Base-by-base conservation (phyloP, 2,797 vertebrate species). In the Margarornis squamiger region DNA sequence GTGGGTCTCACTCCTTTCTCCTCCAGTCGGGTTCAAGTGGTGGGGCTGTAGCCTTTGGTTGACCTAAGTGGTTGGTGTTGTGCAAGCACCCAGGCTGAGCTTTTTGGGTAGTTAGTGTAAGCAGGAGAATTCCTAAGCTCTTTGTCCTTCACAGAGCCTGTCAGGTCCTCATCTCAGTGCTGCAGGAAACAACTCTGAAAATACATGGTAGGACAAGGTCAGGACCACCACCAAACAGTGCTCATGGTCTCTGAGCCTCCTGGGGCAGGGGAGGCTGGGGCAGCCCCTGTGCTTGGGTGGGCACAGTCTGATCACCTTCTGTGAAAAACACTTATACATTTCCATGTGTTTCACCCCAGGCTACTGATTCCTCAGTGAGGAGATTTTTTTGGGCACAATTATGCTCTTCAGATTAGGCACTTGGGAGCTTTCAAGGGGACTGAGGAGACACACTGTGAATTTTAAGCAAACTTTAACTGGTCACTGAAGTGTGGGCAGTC, bases 151-250 rank as follows among this genome's bases (percentile, higher is more conserved):
- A 22, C 7, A 19, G 18, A 73, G 24, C 30, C 57, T 41, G 4
- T 8, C 32, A 54, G 20, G 24, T 52, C 45, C 67, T 87, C 36
- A 38, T 36, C n/a, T 59, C 24, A 26, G 15, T 8, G 32, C n/a
- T 59, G 22, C 32, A 54, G 39, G 27, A 52, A 52, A 32, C 7
- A 30, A 21, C 24, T 54, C 45, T 43, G 21, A 10, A 10, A 41
- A 39, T 24, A 14, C 3, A 2, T 0, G 3, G 12, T 4, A 54
- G 63, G 29, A 54, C 21, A 48, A 68, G 2, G 1, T 39, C 32
- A 49, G 27, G 39, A 29, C 16, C 32, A 59, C 7, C 43, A 71
- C 14, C 55, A 54, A 39, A 17, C 1, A 10, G 20, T 29, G 45
- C 27, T 12, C 2, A 5, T 32, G 36, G 29, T 16, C 32, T 32